Evolutionary conservation across 1,140 invertebrate species (phyloP).

Genomic region (Brachionus asplanchnoidis): DNA sequence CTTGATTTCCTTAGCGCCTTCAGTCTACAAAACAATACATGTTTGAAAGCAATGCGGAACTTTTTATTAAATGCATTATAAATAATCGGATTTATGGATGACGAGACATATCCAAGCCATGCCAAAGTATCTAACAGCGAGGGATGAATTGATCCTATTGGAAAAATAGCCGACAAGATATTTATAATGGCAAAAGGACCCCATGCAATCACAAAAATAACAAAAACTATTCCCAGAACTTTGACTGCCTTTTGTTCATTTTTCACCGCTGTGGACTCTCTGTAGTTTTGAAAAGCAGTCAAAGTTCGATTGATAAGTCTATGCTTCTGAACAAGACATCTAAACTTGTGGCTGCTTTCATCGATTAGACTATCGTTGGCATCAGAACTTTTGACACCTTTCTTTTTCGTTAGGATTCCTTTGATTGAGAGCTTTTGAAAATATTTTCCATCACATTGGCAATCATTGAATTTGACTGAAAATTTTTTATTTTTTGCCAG

Average conservation of each 20-base stretch:
- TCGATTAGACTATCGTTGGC: neutral
- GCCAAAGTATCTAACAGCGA: neutral
- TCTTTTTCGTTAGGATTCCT: neutral
- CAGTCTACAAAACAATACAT: neutral
- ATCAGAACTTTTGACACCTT: neutral
- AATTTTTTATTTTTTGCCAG: neutral
- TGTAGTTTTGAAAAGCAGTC: neutral
- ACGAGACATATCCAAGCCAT: conserved; percentile 38
- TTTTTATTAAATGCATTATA: conserved; percentile 39
- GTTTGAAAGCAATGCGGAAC: conserved; percentile 17
- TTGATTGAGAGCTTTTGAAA: neutral
- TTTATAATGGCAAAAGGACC: conserved; percentile 22
- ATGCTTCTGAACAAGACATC: neutral
- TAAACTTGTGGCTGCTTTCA: neutral
- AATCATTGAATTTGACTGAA: neutral
- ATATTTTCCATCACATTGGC: neutral
- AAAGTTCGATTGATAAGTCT: neutral
- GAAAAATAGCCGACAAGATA: neutral
- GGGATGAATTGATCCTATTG: neutral
- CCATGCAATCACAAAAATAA: conserved; percentile 40
- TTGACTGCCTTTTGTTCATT: conserved; percentile 41
- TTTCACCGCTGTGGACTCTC: conserved; percentile 21
- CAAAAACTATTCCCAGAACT: conserved; percentile 40
- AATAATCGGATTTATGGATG: conserved; percentile 21
- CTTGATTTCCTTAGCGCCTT: neutral